Percentiles rank a stretch among this genome's conserved stretches.
phyloP scores from a whole-genome alignment of 2,797 vertebrate species.

The Coccyzus lansbergi region DNA sequence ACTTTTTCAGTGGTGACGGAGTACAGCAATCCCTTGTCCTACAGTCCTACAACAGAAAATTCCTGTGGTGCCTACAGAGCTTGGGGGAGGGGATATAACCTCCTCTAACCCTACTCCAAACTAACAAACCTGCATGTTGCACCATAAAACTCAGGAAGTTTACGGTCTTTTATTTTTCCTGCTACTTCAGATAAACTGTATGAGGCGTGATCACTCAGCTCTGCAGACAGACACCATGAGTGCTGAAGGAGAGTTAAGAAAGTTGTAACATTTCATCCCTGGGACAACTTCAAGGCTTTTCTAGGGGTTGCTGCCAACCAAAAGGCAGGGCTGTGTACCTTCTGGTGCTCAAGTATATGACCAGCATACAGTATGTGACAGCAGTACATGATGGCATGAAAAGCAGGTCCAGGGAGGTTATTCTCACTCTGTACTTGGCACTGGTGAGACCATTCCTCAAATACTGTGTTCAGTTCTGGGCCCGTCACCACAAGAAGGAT shows the following conservation, averaged over 20 bases:
- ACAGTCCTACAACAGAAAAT: not conserved
- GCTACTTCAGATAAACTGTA: not conserved
- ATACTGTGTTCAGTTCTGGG: no score
- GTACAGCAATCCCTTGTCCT: not conserved
- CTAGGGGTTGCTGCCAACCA: not conserved
- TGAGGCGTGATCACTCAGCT: not conserved
- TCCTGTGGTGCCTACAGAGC: not conserved
- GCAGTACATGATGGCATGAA: no score
- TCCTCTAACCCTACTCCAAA: not conserved
- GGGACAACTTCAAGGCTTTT: not conserved
- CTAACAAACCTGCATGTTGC: not conserved
- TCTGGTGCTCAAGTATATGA: not conserved
- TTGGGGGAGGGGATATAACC: not conserved
- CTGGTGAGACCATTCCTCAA: no score
- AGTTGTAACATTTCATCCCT: not conserved
- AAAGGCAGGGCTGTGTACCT: not conserved
- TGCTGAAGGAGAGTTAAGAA: not conserved
- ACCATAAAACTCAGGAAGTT: not conserved
- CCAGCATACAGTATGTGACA: no score
- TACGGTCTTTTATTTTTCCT: not conserved
- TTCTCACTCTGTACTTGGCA: no score
- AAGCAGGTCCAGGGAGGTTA: no score
- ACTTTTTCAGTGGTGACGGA: not conserved
- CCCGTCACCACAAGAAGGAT: no score
- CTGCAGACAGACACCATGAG: not conserved